Conservation (phyloP, 2,888 invertebrate genomes). For the Drosophila prolongata region DNA sequence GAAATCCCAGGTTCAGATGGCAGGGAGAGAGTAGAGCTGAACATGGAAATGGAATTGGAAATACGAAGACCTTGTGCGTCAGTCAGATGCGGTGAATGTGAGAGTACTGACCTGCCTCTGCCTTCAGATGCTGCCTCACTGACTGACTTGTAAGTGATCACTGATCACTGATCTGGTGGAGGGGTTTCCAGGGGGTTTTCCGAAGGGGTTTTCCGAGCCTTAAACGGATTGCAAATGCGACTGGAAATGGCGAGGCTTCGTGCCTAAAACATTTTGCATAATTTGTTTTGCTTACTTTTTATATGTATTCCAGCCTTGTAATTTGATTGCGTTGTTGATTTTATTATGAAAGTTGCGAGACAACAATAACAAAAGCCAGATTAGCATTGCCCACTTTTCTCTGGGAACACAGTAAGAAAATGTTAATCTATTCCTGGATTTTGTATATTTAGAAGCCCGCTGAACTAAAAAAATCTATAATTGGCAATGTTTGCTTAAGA, state of each 20-base stretch:
- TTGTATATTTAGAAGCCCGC: too few species aligned
- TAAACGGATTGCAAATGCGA: slow-evolving; percentile 43
- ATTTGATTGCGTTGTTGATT: slow-evolving; percentile 63
- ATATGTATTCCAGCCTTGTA: slow-evolving; percentile 37
- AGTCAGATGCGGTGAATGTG: slow-evolving; percentile 56
- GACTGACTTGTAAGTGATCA: slow-evolving; percentile 21
- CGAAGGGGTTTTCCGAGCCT: slow-evolving; percentile 17
- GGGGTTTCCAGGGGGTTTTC: slow-evolving; percentile 1
- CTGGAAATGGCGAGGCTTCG: slow-evolving; percentile 36
- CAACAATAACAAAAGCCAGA: slow-evolving; percentile 33
- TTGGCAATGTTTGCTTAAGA: too few species aligned
- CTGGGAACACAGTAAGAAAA: slow-evolving; percentile 6
- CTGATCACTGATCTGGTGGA: slow-evolving; percentile 8
- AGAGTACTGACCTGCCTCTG: slow-evolving; percentile 36
- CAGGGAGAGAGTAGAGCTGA: slow-evolving; percentile 21
- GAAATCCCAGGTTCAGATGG: slow-evolving; percentile 5
- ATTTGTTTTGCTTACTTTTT: slow-evolving; percentile 39
- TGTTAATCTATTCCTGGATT: neutral
- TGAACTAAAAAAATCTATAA: too few species aligned
- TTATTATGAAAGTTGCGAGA: slow-evolving; percentile 68
- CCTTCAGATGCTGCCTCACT: slow-evolving; percentile 16
- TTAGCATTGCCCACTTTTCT: slow-evolving; percentile 31
- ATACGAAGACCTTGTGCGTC: slow-evolving; percentile 66
- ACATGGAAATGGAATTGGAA: slow-evolving; percentile 41
- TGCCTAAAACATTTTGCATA: slow-evolving; percentile 55